phyloP scores from a whole-genome alignment of 2,888 invertebrate species.

The Cantharis rustica region DNA sequence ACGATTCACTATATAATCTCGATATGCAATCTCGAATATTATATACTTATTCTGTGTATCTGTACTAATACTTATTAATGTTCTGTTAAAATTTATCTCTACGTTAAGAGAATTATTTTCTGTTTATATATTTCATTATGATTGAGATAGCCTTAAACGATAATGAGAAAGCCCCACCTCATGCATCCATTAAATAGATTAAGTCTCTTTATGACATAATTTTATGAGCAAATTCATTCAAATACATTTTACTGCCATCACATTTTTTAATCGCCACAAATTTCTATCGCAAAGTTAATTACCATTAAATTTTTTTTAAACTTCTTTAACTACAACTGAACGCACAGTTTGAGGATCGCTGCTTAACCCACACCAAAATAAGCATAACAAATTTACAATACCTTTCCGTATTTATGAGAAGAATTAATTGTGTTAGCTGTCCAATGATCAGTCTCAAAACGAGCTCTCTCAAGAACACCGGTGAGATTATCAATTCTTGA shows the following conservation, averaged over 20 bases:
- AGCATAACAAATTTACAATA: slow-evolving; percentile 39
- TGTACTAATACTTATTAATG: background rate
- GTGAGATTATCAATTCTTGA: slow-evolving; percentile 60
- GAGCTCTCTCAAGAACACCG: slow-evolving; percentile 60
- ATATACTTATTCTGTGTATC: background rate
- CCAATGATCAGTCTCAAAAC: slow-evolving; percentile 62
- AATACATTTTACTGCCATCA: background rate
- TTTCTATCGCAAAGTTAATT: background rate
- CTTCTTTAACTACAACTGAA: too few species aligned
- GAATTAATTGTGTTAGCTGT: slow-evolving; percentile 56
- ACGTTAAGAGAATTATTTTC: background rate
- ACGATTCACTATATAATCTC: too few species aligned
- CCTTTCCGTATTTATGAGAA: slow-evolving; percentile 61
- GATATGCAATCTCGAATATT: background rate
- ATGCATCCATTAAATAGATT: background rate
- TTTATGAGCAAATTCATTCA: background rate
- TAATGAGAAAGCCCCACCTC: background rate
- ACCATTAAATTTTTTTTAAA: background rate
- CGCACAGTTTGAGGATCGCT: background rate
- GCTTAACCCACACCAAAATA: background rate
- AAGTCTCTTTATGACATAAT: background rate
- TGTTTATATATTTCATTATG: background rate
- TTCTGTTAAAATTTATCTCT: background rate
- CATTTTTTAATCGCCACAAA: background rate
- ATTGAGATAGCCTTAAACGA: background rate